phyloP scores from a whole-genome alignment of 2,113 vertebrate species.

The Leucopternis melanops region DNA sequence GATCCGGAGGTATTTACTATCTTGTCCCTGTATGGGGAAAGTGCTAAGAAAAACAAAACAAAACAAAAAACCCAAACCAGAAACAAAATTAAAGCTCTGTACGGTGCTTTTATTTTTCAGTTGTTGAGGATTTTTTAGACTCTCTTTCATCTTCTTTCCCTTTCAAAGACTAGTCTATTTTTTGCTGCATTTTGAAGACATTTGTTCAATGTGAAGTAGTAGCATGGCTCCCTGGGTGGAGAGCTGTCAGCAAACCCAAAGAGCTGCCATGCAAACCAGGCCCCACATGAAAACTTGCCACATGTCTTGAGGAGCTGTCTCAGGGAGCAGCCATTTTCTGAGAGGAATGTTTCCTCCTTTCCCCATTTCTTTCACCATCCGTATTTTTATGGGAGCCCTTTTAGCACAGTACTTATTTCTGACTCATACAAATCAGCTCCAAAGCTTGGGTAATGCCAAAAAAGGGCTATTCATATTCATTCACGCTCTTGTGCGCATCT shows the following conservation, averaged over 20 bases:
- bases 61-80: neutral
- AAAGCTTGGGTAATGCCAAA: conserved; percentile 38
- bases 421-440: conserved; percentile 50
- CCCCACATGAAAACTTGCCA: neutral
- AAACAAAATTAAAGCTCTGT: neutral
- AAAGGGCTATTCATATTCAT: conserved; percentile 57
- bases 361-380: neutral
- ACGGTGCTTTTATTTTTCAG: neutral
- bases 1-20: too few species aligned
- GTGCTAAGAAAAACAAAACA: neutral
- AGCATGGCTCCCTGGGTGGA: neutral
- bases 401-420: conserved; percentile 48
- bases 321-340: neutral
- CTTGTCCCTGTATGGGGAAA: too few species aligned
- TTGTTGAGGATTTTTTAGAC: neutral
- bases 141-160: neutral
- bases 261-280: neutral
- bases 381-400: neutral
- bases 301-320: neutral
- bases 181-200: neutral
- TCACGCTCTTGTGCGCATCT: conserved; percentile 26
- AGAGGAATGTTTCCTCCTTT: neutral
- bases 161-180: neutral
- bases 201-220: neutral
- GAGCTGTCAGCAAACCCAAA: neutral